phyloP scores from a whole-genome alignment of 2,888 invertebrate genomes.

The Mystacides longicornis region DNA sequence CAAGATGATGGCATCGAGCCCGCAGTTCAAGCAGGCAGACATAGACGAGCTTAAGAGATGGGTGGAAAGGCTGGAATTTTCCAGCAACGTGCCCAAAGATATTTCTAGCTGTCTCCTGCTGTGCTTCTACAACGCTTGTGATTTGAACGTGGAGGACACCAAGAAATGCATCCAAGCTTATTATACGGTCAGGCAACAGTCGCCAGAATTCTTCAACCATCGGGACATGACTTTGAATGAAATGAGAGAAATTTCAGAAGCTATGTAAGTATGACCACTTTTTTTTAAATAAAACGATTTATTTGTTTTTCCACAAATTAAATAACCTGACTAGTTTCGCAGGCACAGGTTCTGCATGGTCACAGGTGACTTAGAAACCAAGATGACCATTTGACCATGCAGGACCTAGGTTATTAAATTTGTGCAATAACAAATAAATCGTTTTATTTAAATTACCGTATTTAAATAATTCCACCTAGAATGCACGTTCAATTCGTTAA shows the following conservation, averaged over 20 bases:
- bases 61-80: constrained; percentile 41
- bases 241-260: constrained; percentile 43
- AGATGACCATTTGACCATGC: too few relatives aligned
- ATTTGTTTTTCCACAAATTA: too few relatives aligned
- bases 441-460: too few relatives aligned
- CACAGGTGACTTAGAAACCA: too few relatives aligned
- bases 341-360: too few relatives aligned
- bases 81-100: constrained; percentile 42
- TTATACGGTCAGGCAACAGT: constrained; percentile 50
- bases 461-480: too few relatives aligned
- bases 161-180: constrained; percentile 57
- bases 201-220: constrained; percentile 58
- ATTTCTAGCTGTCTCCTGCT: constrained; percentile 54
- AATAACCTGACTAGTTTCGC: too few relatives aligned
- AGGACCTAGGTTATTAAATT: too few relatives aligned
- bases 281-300: too few relatives aligned
- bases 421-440: too few relatives aligned
- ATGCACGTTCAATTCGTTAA: too few relatives aligned
- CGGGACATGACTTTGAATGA: constrained; percentile 47
- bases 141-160: constrained; percentile 50
- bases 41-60: constrained; percentile 42
- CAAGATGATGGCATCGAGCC: constrained; percentile 39
- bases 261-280: too few relatives aligned
- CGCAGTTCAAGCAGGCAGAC: constrained; percentile 44
- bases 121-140: constrained; percentile 59